Percentiles rank a stretch among this genome's conserved stretches.
phyloP scores from a whole-genome alignment of 1,140 invertebrate genomes.

The Sycophila sp. region DNA sequence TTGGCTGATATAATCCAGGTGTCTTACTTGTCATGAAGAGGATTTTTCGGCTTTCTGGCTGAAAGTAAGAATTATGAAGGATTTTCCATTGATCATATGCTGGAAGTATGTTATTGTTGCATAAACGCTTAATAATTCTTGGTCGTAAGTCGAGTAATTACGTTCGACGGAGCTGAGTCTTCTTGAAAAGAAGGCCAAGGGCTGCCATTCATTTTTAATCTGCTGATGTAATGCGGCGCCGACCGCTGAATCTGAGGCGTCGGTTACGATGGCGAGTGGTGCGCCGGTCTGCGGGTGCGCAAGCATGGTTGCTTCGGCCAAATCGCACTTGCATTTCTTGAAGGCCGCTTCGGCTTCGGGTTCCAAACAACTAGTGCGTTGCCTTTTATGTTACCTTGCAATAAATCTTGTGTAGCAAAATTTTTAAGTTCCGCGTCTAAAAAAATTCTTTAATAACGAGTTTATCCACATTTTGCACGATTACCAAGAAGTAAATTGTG shows the following conservation, averaged over 20 bases:
- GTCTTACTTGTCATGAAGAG: neutral
- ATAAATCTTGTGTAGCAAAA: too few species aligned
- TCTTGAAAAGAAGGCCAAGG: too few species aligned
- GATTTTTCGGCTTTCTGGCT: neutral
- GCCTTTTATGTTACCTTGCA: too few species aligned
- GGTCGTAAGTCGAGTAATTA: neutral
- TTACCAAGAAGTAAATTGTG: too few species aligned
- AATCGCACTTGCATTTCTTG: neutral
- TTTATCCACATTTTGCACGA: too few species aligned
- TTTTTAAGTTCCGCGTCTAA: too few species aligned
- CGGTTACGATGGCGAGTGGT: slow-evolving; percentile 27
- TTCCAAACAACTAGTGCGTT: too few species aligned
- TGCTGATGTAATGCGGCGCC: slow-evolving; percentile 40
- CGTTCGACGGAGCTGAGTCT: neutral
- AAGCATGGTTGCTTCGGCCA: slow-evolving; percentile 6
- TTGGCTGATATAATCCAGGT: neutral
- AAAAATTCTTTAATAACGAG: too few species aligned
- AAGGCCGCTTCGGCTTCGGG: too few species aligned
- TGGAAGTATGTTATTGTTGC: neutral
- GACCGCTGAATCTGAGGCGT: slow-evolving; percentile 42
- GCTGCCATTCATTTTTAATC: slow-evolving; percentile 28
- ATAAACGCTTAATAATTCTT: neutral
- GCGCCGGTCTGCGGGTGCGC: slow-evolving; percentile 24
- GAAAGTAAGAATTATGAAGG: neutral
- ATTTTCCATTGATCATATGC: neutral